These are phyloP conservation scores for Spodoptera picta DNA, from an alignment of 2,888 invertebrate genomes.

Conservation along the genomic window DNA sequence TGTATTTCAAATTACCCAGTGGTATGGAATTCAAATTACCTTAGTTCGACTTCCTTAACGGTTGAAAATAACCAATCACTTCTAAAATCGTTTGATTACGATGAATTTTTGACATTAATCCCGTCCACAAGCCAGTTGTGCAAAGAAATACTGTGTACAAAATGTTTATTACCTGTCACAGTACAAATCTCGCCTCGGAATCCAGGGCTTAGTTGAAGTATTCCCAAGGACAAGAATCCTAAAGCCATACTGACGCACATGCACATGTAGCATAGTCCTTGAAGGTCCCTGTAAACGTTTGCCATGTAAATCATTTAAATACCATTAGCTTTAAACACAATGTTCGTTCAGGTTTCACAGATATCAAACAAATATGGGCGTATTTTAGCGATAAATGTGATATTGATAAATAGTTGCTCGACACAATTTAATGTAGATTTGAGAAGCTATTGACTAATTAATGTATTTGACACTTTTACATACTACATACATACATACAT, in stretches of 20 bases:
- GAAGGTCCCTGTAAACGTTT: constrained; percentile 83
- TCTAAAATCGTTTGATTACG: no score
- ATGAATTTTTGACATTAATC: no score
- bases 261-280: constrained; percentile 91
- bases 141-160: neutral
- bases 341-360: constrained; percentile 7
- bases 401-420: neutral
- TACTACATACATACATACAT: no score
- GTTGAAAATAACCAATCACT: no score
- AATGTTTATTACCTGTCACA: constrained; percentile 79
- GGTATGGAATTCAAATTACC: no score
- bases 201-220: constrained; percentile 85
- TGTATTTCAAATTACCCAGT: no score
- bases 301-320: neutral
- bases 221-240: constrained; percentile 88
- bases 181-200: constrained; percentile 81
- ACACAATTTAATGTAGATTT: no score
- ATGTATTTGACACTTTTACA: no score
- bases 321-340: neutral
- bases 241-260: constrained; percentile 89
- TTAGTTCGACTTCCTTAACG: no score
- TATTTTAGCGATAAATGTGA: constrained; percentile 5
- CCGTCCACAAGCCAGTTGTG: no score
- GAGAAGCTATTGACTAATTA: no score
- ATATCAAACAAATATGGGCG: constrained; percentile 15